Conservation (phyloP, 2,113 vertebrate species). For the Mesocricetus auratus region DNA sequence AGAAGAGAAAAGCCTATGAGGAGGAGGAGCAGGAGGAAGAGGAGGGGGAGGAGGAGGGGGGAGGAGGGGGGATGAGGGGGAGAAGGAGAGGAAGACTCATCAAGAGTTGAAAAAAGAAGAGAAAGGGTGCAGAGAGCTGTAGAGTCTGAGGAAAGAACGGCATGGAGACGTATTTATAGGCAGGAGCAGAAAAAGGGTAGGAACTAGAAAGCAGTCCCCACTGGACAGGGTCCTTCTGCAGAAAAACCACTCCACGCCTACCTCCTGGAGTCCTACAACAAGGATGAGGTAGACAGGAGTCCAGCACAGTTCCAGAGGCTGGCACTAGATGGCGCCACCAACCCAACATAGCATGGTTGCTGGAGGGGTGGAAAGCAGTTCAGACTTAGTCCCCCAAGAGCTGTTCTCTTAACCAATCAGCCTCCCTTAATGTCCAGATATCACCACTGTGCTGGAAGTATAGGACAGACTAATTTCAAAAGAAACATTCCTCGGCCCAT, state of each 20-base stretch:
- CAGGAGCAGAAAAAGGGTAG: neutral
- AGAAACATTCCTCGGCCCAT: slow-evolving; percentile 26
- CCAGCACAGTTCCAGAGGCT: slow-evolving; percentile 43
- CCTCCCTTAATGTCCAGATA: slow-evolving; percentile 26
- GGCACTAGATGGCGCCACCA: slow-evolving; percentile 81
- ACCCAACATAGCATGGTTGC: slow-evolving; percentile 80
- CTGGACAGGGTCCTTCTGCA: neutral
- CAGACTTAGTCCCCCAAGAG: neutral
- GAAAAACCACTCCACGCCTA: neutral
- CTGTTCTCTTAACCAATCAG: slow-evolving; percentile 41
- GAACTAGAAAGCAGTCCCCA: neutral
- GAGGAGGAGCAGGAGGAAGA: neutral
- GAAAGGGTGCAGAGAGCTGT: neutral
- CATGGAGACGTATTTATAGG: neutral
- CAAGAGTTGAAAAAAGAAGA: neutral
- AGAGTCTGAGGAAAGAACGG: neutral
- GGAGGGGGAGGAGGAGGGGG: neutral
- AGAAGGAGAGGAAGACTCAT: neutral
- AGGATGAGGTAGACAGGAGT: neutral
- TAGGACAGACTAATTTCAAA: neutral
- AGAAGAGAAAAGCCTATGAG: neutral
- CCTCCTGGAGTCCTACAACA: neutral
- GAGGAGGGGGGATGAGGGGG: rapidly evolving
- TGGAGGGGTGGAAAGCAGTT: neutral
- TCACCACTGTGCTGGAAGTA: neutral